These are phyloP conservation scores for Gambusia affinis DNA, from an alignment of 2,113 vertebrate genomes.

Conservation along the genomic window DNA sequence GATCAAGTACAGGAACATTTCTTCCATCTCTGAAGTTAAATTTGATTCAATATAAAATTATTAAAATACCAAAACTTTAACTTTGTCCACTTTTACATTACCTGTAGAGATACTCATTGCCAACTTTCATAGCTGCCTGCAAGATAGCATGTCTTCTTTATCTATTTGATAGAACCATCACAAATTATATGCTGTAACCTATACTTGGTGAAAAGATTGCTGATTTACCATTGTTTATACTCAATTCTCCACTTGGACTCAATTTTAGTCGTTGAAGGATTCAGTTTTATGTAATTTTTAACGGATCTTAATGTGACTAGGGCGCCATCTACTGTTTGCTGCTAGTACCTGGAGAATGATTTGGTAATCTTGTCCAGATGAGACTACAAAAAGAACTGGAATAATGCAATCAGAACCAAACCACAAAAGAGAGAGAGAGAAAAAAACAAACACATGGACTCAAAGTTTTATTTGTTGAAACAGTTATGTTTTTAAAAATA, in stretches of 20 bases:
- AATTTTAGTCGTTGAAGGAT: too few relatives aligned
- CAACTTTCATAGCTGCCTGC: neutral
- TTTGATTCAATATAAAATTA: too few relatives aligned
- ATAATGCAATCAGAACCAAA: neutral
- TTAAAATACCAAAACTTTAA: neutral
- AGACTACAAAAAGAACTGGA: neutral
- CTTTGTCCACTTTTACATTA: neutral
- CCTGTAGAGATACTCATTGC: neutral
- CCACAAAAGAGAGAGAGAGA: neutral
- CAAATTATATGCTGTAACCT: neutral
- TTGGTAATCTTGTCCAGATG: neutral
- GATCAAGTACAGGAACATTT: neutral
- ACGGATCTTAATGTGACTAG: conserved; percentile 1
- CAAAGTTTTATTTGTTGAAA: conserved; percentile 77
- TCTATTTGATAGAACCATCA: neutral
- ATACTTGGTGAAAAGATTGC: neutral
- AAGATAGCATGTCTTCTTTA: too few relatives aligned
- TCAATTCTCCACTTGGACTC: neutral
- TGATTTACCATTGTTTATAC: neutral
- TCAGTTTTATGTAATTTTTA: too few relatives aligned
- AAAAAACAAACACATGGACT: conserved; percentile 36
- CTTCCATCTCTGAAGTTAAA: neutral
- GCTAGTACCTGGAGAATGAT: neutral
- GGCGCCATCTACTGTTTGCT: conserved; percentile 61
- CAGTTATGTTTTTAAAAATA: conserved; percentile 73